These are phyloP conservation scores for Chondrosia reniformis DNA, from an alignment of 37 sponge, comb jelly and placozoan genomes.

Conservation along the genomic window DNA sequence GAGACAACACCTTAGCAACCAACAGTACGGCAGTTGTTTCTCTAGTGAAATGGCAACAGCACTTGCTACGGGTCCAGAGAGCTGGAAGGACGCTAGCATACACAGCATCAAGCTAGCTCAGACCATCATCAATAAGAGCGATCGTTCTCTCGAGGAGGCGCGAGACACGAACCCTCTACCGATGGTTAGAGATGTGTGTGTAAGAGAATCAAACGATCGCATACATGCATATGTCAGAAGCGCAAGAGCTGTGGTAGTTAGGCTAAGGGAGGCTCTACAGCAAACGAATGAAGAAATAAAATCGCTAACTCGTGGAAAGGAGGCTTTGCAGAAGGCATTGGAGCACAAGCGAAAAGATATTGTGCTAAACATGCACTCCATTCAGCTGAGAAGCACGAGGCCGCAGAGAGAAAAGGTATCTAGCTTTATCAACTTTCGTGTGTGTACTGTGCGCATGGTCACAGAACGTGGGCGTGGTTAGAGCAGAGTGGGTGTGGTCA, in stretches of 20 bases:
- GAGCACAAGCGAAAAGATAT: slow-evolving; percentile 72
- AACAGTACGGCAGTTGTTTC: too few relatives aligned
- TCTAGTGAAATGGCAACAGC: slow-evolving; percentile 12
- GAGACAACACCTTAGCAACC: background rate
- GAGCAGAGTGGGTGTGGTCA: background rate
- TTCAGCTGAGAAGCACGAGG: slow-evolving; percentile 29
- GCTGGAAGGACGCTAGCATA: slow-evolving; percentile 61
- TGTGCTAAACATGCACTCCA: slow-evolving; percentile 39
- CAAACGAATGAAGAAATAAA: slow-evolving; percentile 67
- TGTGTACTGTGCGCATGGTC: background rate
- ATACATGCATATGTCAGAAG: slow-evolving; percentile 50
- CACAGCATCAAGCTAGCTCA: slow-evolving; percentile 50
- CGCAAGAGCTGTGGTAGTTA: slow-evolving; percentile 44
- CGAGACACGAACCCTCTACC: slow-evolving; percentile 51
- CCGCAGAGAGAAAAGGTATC: slow-evolving; percentile 65
- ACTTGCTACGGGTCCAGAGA: slow-evolving; percentile 39
- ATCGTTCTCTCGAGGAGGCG: slow-evolving; percentile 4
- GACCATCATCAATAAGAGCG: slow-evolving; percentile 39
- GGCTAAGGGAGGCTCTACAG: slow-evolving; percentile 28
- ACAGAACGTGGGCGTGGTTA: background rate
- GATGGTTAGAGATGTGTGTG: slow-evolving; percentile 43
- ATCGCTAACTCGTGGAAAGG: slow-evolving; percentile 40
- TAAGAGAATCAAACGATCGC: slow-evolving; percentile 44
- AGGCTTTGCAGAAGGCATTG: slow-evolving; percentile 63
- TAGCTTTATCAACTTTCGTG: background rate